Conservation (phyloP, 2,113 vertebrate species). For the Hippocampus guttulatus region DNA sequence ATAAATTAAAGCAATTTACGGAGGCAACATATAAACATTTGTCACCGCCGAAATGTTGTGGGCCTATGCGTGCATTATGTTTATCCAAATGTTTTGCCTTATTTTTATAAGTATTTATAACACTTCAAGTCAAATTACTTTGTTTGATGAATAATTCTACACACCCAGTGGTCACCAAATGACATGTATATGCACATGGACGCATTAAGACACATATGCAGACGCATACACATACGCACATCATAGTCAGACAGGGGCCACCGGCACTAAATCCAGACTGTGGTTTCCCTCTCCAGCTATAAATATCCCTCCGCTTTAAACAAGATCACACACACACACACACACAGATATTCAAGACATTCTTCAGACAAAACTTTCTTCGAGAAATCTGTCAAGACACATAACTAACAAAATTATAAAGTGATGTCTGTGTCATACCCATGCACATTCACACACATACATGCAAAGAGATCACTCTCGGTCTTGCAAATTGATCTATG, state of each 20-base stretch:
- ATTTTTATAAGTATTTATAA: conserved; percentile 34
- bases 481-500: conserved; percentile 68
- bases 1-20: not conserved
- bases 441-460: conserved; percentile 8
- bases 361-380: conserved; percentile 32
- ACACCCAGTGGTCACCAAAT: conserved; percentile 50
- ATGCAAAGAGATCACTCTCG: conserved; percentile 59
- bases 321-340: conserved; percentile 42
- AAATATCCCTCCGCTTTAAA: conserved; percentile 67
- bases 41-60: not conserved
- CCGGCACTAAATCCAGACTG: conserved; percentile 62
- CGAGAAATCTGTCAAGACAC: conserved; percentile 25
- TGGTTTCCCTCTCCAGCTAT: conserved; percentile 63
- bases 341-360: conserved; percentile 7
- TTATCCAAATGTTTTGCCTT: conserved; percentile 34
- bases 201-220: conserved; percentile 7
- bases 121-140: conserved; percentile 51
- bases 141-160: conserved; percentile 57
- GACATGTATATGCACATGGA: not conserved
- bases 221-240: conserved; percentile 18
- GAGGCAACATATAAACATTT: not conserved
- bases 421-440: not conserved
- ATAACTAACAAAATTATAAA: conserved; percentile 1
- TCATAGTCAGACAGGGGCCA: conserved; percentile 50
- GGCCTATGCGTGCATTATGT: not conserved